Evolutionary conservation across 2,888 invertebrate species (phyloP).

Genomic region (Drosophila mercatorum): DNA sequence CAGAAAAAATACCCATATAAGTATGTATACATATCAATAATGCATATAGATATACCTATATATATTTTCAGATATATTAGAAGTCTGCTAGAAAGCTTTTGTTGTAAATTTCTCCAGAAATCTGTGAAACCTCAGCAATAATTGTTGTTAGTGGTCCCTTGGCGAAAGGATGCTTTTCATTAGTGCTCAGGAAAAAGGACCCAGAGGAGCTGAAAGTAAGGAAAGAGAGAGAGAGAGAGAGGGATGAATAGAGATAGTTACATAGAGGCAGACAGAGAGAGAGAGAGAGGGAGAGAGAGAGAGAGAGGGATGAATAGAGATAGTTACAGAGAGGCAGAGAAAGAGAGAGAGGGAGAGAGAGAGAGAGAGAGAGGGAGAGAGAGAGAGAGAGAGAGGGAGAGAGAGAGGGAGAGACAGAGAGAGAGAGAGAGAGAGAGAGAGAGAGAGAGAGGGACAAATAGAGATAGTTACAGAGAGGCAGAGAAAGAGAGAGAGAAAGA

Average conservation of each 20-base stretch:
- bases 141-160: slow-evolving; percentile 56
- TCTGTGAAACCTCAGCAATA: slow-evolving; percentile 54
- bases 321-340: not conserved
- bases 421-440: not conserved
- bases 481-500: not conserved
- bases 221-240: too few species aligned
- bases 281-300: not conserved
- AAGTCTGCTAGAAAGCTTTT: not conserved
- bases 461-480: not conserved
- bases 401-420: too few species aligned
- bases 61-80: too few species aligned
- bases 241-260: not conserved
- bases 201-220: slow-evolving; percentile 84
- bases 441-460: not conserved
- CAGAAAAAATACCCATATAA: too few species aligned
- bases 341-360: too few species aligned
- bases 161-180: slow-evolving; percentile 68
- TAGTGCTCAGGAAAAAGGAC: slow-evolving; percentile 85
- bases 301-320: not conserved
- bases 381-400: not conserved
- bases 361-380: not conserved
- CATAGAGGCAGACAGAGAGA: not conserved
- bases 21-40: too few species aligned
- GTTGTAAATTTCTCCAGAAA: not conserved
- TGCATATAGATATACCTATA: too few species aligned